A percentile compares a stretch with the other conserved stretches of the same genome.
These are phyloP conservation scores for Lasioglossum leucozonium DNA, from an alignment of 2,888 invertebrate species.

Conservation along the genomic window DNA sequence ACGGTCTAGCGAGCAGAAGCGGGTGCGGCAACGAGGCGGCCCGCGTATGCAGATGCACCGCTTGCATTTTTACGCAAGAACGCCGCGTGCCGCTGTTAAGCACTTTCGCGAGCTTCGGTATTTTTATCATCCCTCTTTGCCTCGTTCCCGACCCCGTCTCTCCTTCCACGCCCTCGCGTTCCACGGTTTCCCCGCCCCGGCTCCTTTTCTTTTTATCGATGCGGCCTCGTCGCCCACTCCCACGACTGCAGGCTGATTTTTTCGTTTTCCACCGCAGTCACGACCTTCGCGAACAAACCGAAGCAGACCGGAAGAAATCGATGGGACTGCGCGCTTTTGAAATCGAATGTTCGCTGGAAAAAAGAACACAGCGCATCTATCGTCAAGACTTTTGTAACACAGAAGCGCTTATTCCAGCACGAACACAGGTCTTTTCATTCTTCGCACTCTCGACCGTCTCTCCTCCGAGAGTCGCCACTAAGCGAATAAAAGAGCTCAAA, in stretches of 20 bases:
- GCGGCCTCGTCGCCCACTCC: neutral
- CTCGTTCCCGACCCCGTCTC: neutral
- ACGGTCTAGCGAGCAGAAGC: conserved; percentile 12
- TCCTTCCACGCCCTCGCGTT: neutral
- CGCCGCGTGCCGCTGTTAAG: conserved; percentile 41
- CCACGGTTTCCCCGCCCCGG: too few relatives aligned
- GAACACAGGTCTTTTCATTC: neutral
- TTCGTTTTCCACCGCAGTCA: neutral
- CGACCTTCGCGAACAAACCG: neutral
- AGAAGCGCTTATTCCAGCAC: neutral
- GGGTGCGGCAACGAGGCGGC: conserved; percentile 36
- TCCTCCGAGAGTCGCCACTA: too few relatives aligned
- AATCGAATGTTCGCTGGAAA: neutral
- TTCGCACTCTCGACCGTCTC: too few relatives aligned
- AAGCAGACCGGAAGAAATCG: neutral
- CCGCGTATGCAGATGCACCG: conserved; percentile 62
- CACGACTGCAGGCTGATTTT: conserved; percentile 15
- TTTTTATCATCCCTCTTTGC: conserved; percentile 40
- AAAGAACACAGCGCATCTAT: neutral
- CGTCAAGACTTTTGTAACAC: neutral
- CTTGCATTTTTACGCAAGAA: conserved; percentile 67
- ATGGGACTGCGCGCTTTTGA: neutral
- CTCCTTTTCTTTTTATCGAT: neutral
- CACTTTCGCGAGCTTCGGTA: conserved; percentile 39
- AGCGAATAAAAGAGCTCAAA: neutral